Percentiles rank a stretch among this genome's conserved stretches.
Evolutionary conservation across 2,888 invertebrate species (phyloP).

Genomic region (Melitaea athalia): DNA sequence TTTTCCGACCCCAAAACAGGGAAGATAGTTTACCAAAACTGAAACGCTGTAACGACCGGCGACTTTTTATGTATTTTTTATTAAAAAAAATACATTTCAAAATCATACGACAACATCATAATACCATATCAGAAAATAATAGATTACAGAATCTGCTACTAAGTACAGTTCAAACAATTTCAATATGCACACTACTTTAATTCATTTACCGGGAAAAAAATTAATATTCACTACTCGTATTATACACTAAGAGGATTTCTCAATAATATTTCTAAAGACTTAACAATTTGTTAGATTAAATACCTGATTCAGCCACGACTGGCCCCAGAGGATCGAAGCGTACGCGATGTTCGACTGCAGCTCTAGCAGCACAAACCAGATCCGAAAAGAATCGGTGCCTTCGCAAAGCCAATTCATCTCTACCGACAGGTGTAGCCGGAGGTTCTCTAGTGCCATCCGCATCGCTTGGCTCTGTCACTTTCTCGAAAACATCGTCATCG

Average conservation of each 20-base stretch:
- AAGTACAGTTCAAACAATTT: too few relatives aligned
- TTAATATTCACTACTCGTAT: too few relatives aligned
- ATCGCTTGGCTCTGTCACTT: slow-evolving; percentile 61
- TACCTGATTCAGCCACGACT: slow-evolving; percentile 83
- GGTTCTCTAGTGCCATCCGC: slow-evolving; percentile 83
- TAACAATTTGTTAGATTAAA: slow-evolving; percentile 37
- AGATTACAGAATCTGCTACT: too few relatives aligned
- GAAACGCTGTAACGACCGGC: neutral
- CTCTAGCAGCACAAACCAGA: slow-evolving; percentile 87
- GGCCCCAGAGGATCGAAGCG: slow-evolving; percentile 89
- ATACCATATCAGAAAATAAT: too few relatives aligned
- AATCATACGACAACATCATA: too few relatives aligned
- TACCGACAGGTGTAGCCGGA: slow-evolving; percentile 89
- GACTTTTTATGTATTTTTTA: neutral
- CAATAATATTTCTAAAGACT: too few relatives aligned
- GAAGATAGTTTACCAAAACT: slow-evolving; percentile 9
- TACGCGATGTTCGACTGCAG: slow-evolving; percentile 88
- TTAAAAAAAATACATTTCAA: neutral
- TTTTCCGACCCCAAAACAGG: slow-evolving; percentile 38
- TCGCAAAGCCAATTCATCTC: slow-evolving; percentile 89
- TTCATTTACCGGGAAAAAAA: too few relatives aligned
- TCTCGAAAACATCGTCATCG: slow-evolving; percentile 85
- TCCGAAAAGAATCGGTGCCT: slow-evolving; percentile 91
- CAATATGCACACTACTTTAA: too few relatives aligned
- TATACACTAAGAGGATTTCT: too few relatives aligned